Conservation (phyloP, 2,888 invertebrate genomes). For the Hemithea aestivaria region DNA sequence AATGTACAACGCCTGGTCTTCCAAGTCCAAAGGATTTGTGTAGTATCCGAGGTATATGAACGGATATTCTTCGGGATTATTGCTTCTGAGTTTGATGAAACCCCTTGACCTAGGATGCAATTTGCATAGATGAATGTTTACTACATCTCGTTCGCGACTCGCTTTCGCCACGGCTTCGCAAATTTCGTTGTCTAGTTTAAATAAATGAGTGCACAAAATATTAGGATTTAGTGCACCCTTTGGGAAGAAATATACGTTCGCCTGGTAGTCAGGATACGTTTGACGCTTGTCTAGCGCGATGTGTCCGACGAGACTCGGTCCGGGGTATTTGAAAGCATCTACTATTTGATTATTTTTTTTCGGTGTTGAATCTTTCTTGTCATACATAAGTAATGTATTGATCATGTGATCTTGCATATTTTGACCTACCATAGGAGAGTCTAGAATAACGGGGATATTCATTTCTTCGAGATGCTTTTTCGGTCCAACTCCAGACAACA, state of each 20-base stretch:
- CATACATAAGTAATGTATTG: slow-evolving; percentile 29
- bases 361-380: slow-evolving; percentile 15
- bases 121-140: slow-evolving; percentile 6
- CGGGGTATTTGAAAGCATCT: slow-evolving; percentile 20
- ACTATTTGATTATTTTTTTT: slow-evolving; percentile 19
- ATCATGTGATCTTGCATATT: slow-evolving; percentile 40
- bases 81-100: slow-evolving; percentile 53
- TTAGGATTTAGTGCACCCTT: slow-evolving; percentile 8
- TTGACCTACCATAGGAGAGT: slow-evolving; percentile 36
- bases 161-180: slow-evolving; percentile 13
- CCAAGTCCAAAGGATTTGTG: slow-evolving; percentile 19
- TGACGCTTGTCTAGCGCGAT: slow-evolving; percentile 33
- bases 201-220: slow-evolving; percentile 15
- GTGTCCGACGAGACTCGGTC: slow-evolving; percentile 21
- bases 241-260: slow-evolving; percentile 15
- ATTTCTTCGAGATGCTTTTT: slow-evolving; percentile 31
- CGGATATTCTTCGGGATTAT: slow-evolving; percentile 67
- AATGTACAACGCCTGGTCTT: slow-evolving; percentile 12
- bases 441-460: slow-evolving; percentile 27
- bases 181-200: slow-evolving; percentile 13
- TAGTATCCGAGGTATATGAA: slow-evolving; percentile 41
- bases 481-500: slow-evolving; percentile 45
- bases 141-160: slow-evolving; percentile 2
- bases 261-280: slow-evolving; percentile 39
- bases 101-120: slow-evolving; percentile 25